These are phyloP conservation scores for Papilio aristodemus DNA, from an alignment of 1,140 invertebrate genomes.

Conservation along the genomic window DNA sequence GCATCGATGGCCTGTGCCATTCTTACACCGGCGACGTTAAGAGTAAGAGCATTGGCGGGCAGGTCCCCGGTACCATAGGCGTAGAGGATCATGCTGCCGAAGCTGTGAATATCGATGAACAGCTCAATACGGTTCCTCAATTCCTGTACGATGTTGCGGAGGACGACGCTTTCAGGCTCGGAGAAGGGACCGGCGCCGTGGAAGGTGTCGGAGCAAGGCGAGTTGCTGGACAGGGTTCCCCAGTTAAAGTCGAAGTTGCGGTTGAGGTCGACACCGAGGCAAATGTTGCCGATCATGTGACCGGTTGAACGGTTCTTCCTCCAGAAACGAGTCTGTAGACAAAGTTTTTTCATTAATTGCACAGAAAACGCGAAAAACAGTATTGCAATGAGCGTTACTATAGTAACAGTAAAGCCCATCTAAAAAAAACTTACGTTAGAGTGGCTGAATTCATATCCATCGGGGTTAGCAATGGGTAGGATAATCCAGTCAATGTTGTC, in stretches of 20 bases:
- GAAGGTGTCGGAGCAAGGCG: constrained; percentile 83
- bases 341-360: too few species aligned
- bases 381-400: too few species aligned
- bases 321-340: constrained; percentile 56
- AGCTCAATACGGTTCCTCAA: constrained; percentile 74
- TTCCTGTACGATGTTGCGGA: constrained; percentile 74
- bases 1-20: constrained; percentile 53
- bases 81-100: constrained; percentile 84
- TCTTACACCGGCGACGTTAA: constrained; percentile 46
- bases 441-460: constrained; percentile 73
- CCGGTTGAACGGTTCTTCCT: constrained; percentile 80
- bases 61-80: constrained; percentile 51
- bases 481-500: constrained; percentile 72
- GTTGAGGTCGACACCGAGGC: constrained; percentile 84
- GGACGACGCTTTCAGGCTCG: constrained; percentile 83
- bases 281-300: constrained; percentile 49
- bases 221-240: constrained; percentile 83
- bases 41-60: constrained; percentile 47
- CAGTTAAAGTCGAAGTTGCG: constrained; percentile 84
- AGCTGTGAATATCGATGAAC: constrained; percentile 84
- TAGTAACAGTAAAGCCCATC: too few species aligned
- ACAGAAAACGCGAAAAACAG: too few species aligned
- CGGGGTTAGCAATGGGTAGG: constrained; percentile 81
- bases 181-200: constrained; percentile 84
- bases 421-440: constrained; percentile 68